phyloP scores from a whole-genome alignment of 2,888 invertebrate genomes.

The Lysandra coridon region DNA sequence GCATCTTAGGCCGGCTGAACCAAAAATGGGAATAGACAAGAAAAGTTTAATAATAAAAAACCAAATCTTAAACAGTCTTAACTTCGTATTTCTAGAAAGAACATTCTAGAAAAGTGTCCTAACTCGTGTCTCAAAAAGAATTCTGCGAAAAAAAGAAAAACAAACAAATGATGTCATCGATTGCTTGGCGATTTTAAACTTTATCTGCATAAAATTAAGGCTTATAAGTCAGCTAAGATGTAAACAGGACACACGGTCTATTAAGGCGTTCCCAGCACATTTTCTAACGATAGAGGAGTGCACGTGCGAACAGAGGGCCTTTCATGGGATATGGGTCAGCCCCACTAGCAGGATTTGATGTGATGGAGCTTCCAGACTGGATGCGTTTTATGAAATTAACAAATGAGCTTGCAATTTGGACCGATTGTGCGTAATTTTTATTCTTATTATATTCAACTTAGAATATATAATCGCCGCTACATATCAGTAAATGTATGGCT shows the following conservation, averaged over 20 bases:
- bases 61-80: not conserved
- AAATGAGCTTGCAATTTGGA: too few species aligned
- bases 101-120: conserved; percentile 24
- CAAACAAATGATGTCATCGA: conserved; percentile 22
- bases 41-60: not conserved
- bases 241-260: conserved; percentile 31
- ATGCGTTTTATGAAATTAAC: not conserved
- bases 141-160: conserved; percentile 18
- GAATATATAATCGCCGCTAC: too few species aligned
- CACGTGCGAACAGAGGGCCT: conserved; percentile 59
- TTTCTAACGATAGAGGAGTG: conserved; percentile 35
- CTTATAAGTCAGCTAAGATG: not conserved
- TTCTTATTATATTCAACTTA: too few species aligned
- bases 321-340: conserved; percentile 71
- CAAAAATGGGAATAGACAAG: too few species aligned
- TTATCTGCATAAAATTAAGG: not conserved
- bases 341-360: conserved; percentile 48
- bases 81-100: not conserved
- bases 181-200: not conserved
- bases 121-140: not conserved
- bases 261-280: conserved; percentile 26
- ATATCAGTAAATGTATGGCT: too few species aligned
- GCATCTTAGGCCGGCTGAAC: too few species aligned
- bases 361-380: not conserved
- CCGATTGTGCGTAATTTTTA: too few species aligned